Evolutionary conservation across 2,797 vertebrate species (phyloP), one percentile per base, ranked within the genome.

Genomic region (Spinus pinus): DNA sequence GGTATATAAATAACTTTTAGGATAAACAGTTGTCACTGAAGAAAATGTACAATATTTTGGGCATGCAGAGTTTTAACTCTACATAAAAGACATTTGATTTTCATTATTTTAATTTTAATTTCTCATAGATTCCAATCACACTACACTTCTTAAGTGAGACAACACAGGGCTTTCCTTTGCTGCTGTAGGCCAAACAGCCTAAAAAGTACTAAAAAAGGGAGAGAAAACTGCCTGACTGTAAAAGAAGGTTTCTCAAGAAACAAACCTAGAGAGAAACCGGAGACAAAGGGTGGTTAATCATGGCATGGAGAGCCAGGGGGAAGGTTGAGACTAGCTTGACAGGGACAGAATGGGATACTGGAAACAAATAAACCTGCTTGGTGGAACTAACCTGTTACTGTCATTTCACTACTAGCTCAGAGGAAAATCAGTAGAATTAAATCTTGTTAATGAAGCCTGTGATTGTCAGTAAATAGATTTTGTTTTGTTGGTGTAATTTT

Each of bases 361-460:
- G 42, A 81, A 86, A 80, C 5, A 14, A 85, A 81, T 42, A 69
- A 70, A 46, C 49, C 50, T 39, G 21, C 8, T 64, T n/a, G 8
- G 41, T 13, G 70, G 30, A 77, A 61, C 61, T 65, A 92, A 90
- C 53, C 30, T 66, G 25, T 44, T 72, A 56, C 31, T 73, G n/a
- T 19, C 69, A 31, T 65, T 94, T 89, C 74, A 31, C 57, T 54
- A 41, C 57, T 31, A 91, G 24, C 53, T 91, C 47, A 65, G 50
- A 78, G 53, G 23, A 83, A 1, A 53, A 78, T 10, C 56, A 60
- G 14, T 39, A 87, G 19, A 89, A 87, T 62, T 80, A 86, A 86
- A 47, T 37, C n/a, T 74, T 91, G 18, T 50, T 83, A 91, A 61
- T 35, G 22, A 94, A 78, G 46, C 31, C 53, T 65, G 46, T 20